A percentile compares a stretch with the other conserved stretches of the same genome.
These are phyloP conservation scores for Coregonus clupeaformis DNA, from an alignment of 2,113 vertebrate species.

Conservation along the genomic window DNA sequence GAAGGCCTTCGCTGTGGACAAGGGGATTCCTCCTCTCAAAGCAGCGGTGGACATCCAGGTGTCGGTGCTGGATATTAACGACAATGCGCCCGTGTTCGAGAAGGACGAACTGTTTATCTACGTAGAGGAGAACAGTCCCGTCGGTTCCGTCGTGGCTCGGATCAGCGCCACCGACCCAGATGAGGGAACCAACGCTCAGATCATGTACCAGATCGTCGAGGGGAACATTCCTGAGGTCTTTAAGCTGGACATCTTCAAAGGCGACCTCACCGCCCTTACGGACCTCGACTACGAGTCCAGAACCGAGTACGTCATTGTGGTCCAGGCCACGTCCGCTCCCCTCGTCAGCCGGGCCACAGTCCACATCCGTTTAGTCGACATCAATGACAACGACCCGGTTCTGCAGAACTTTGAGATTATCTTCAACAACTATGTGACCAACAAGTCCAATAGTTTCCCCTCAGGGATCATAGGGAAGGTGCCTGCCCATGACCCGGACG, in stretches of 20 bases:
- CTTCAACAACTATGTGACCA: slow-evolving; percentile 96
- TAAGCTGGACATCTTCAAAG: slow-evolving; percentile 90
- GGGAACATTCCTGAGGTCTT: slow-evolving; percentile 94
- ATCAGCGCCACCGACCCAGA: slow-evolving; percentile 88
- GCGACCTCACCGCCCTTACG: slow-evolving; percentile 86
- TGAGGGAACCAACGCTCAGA: slow-evolving; percentile 92
- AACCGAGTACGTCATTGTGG: slow-evolving; percentile 89
- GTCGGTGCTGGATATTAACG: slow-evolving; percentile 89
- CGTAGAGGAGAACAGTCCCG: slow-evolving; percentile 88
- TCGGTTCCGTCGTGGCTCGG: slow-evolving; percentile 88
- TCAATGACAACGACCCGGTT: slow-evolving; percentile 89
- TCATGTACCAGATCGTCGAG: slow-evolving; percentile 97
- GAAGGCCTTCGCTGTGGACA: slow-evolving; percentile 87
- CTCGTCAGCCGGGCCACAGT: slow-evolving; percentile 92
- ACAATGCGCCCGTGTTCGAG: slow-evolving; percentile 94
- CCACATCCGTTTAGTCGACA: slow-evolving; percentile 84
- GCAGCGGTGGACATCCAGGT: slow-evolving; percentile 86
- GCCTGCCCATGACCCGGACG: slow-evolving; percentile 91
- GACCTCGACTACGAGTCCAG: slow-evolving; percentile 91
- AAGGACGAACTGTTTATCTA: slow-evolving; percentile 88
- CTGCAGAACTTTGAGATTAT: slow-evolving; percentile 94
- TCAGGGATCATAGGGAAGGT: slow-evolving; percentile 90
- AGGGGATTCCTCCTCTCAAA: slow-evolving; percentile 82
- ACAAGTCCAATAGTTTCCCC: slow-evolving; percentile 96
- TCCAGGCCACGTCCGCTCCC: slow-evolving; percentile 94